Evolutionary conservation across 2,888 invertebrate genomes (phyloP), one percentile per base, ranked within the genome.

Genomic region (Xestobium rufovillosum): DNA sequence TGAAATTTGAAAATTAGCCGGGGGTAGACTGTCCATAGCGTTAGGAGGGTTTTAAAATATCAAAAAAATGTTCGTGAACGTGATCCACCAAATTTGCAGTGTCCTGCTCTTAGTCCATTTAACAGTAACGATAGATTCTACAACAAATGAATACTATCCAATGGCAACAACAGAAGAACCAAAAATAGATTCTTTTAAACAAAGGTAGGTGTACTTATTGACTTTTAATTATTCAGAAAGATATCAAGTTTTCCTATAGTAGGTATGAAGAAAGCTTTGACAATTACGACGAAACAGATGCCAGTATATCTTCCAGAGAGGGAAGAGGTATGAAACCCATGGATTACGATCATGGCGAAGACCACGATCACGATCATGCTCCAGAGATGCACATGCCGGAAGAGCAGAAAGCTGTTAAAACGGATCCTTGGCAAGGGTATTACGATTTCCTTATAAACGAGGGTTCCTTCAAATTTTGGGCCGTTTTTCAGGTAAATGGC

Each of bases 391-490:
- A 69, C 40, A 67, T 67, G 45, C 67, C 71, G 16, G 53, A 53
- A 38, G 69, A 76, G 63, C 60, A 66, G 27, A 74, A 78, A 55
- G 72, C 72, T 45, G 69, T 74, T 9, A 77, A 77, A 61, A 68
- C 71, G 15, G 84, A 85, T 60, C 82, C 83, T 33, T 82, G 84
- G 75, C 78, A 77, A 19, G 82, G 83, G 0, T 88, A 88, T 64
- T 87, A 87, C 57, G 87, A 88, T 63, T 88, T 88, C 66, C 73
- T 87, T 47, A 86, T 88, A 56, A 88, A 85, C 53, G 88, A 88
- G 60, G 86, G 86, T 2, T 87, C 86, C 11, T 88, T 86, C 66
- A 88, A 88, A 60, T 88, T 88, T 65, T 88, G 87, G 87, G 85
- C 87, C 19, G 83, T 73, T 4, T 88, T 88, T 62, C 87, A 88